Base-by-base conservation (phyloP, 2,888 invertebrate genomes). In the Cheilosia pagana region DNA sequence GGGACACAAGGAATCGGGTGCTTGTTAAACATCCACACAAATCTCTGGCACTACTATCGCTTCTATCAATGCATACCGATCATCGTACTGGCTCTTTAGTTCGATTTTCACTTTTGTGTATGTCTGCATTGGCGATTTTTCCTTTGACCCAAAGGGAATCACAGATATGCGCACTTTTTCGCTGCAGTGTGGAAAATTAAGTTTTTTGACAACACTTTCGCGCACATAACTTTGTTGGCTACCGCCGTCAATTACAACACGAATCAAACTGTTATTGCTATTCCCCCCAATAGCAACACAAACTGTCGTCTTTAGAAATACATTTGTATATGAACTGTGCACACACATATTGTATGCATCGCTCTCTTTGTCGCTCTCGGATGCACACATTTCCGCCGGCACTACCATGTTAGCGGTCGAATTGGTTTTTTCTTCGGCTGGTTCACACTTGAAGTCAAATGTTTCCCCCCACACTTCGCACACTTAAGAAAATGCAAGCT, bases 51-150 rank as follows among this genome's bases (percentile, higher is more conserved):
- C 25, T 52, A 52, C 52, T 25, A 52, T 52, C 28, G 52, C 52
- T 14, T 52, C 12, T 52, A 52, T 21, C 28, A 52, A 7, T 8
- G 28, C 28, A 28, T 28, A 28, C 28, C 28, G 28, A 14, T 59
- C 19, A 57, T 35, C 35, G 39, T 21, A 57, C 19, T 57, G 39
- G 39, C 41, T 59, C 41, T 59, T 59, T 43, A 59, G 23, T 31
- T 31, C 19, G 16, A 16, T 19, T 21, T 28, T 35, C 5, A 55
- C 35, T 35, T 35, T 39, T 35, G n/a, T 35, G n/a, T 41, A 59
- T 12, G n/a, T 23, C 12, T 39, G 19, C 12, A 31, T 10, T 31
- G 57, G 35, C 10, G 57, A 35, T 35, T 57, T 31, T 53, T 53
- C 14, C 12, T 12, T 25, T n/a, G 53, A 28, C 7, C 53, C 53